A percentile compares a stretch with the other conserved stretches of the same genome.
Evolutionary conservation across 2,888 invertebrate species (phyloP).

Genomic region (Aphodius granarius): DNA sequence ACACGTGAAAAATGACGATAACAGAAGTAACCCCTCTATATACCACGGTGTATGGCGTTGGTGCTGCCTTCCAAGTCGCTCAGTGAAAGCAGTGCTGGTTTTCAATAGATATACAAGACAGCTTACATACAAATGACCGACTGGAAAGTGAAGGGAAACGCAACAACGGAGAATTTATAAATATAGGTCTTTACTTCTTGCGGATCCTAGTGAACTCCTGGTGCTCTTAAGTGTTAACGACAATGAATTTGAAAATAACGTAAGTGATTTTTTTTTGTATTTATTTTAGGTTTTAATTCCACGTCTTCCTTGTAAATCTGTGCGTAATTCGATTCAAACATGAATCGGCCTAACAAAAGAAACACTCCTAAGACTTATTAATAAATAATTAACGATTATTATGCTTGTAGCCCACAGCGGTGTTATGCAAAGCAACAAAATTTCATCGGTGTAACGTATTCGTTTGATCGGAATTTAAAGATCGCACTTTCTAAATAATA

Average conservation of each 20-base stretch:
- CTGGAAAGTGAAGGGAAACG: constrained; percentile 53
- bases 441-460: neutral
- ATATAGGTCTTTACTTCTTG: constrained; percentile 48
- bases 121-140: constrained; percentile 38
- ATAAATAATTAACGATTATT: too few relatives aligned
- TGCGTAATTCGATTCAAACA: neutral
- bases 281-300: constrained; percentile 9
- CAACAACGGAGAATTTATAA: constrained; percentile 51
- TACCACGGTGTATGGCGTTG: neutral
- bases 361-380: neutral
- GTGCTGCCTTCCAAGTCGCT: constrained; percentile 4
- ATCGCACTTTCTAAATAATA: neutral
- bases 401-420: neutral
- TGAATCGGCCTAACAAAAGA: neutral
- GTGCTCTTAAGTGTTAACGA: constrained; percentile 43
- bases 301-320: neutral
- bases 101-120: constrained; percentile 1
- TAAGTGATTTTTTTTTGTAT: constrained; percentile 41
- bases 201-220: constrained; percentile 48
- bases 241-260: constrained; percentile 47
- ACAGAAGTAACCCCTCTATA: constrained; percentile 12
- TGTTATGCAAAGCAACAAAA: neutral
- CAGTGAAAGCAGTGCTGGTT: constrained; percentile 20
- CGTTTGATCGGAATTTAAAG: neutral
- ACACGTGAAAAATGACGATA: constrained; percentile 16